A percentile compares a stretch with the other conserved stretches of the same genome.
Conservation (phyloP, 2,888 invertebrate species). For the Acanthosepion lycidas region DNA sequence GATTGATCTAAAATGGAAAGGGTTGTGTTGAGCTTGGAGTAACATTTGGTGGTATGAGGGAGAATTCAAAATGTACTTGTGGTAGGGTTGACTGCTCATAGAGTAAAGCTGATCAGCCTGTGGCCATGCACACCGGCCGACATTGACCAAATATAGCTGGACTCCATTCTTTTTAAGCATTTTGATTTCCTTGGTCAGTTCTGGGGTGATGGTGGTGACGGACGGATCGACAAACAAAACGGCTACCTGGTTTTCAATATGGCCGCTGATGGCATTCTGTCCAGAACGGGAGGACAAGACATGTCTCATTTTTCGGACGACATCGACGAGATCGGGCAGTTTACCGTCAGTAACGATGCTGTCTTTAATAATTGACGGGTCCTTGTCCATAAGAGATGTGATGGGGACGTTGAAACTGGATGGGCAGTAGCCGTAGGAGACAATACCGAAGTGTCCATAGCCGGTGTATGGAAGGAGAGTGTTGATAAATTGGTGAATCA, state of each 20-base stretch:
- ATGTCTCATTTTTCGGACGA: conserved; percentile 34
- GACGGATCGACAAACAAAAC: conserved; percentile 40
- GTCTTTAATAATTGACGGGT: not conserved
- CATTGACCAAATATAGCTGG: not conserved
- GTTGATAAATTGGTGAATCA: conserved; percentile 25
- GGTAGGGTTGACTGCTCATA: not conserved
- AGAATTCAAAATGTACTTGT: not conserved
- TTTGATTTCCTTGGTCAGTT: not conserved
- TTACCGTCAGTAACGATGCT: not conserved
- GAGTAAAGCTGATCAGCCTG: not conserved
- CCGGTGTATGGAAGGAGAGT: conserved; percentile 37
- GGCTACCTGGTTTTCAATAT: not conserved
- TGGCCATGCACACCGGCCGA: not conserved
- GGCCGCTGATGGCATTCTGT: not conserved
- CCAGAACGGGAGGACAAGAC: not conserved
- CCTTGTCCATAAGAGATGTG: not conserved
- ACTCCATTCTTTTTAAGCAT: not conserved
- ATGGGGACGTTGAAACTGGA: conserved; percentile 1
- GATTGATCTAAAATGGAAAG: not conserved
- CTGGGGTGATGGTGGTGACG: conserved; percentile 37
- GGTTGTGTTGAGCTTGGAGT: not conserved
- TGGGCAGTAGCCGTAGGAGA: conserved; percentile 25
- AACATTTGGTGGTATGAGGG: conserved; percentile 12
- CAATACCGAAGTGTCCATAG: conserved; percentile 34
- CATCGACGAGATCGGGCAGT: not conserved